Evolutionary conservation across 1,140 invertebrate species (phyloP).

Genomic region (Drosophila pseudoobscura): DNA sequence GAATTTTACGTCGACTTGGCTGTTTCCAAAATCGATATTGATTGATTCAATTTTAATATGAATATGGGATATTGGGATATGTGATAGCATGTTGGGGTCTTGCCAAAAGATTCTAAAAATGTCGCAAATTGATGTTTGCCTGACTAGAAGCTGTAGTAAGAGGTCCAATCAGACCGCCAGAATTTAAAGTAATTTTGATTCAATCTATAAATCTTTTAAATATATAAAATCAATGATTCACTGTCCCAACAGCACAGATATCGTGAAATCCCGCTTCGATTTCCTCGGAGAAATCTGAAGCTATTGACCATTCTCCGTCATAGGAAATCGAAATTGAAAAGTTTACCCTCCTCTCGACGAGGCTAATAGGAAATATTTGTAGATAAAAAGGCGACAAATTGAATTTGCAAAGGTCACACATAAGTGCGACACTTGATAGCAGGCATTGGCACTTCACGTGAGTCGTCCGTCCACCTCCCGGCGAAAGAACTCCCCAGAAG

Average conservation of each 20-base stretch:
- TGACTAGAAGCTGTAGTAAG: too few species aligned
- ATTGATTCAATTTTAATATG: constrained; percentile 56
- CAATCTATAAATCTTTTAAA: too few species aligned
- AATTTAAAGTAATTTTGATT: too few species aligned
- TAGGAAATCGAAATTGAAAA: constrained; percentile 34
- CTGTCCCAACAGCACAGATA: neutral
- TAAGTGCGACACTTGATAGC: constrained; percentile 73
- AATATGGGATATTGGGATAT: neutral
- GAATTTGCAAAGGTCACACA: constrained; percentile 81
- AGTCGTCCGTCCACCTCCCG: constrained; percentile 1
- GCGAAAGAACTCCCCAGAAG: neutral
- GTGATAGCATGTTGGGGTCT: too few species aligned
- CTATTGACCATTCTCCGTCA: constrained; percentile 17
- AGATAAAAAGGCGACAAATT: constrained; percentile 82
- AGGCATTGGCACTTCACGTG: constrained; percentile 69
- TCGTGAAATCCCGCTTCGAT: neutral
- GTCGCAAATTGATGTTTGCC: too few species aligned
- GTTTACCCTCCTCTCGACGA: neutral
- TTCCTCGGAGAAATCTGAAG: constrained; percentile 5
- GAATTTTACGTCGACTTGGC: constrained; percentile 36
- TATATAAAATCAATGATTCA: too few species aligned
- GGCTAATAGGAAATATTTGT: constrained; percentile 76
- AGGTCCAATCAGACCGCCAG: too few species aligned
- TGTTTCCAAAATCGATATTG: constrained; percentile 47
- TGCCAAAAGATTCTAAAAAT: too few species aligned